Evolutionary conservation across 2,113 vertebrate species (phyloP).

Genomic region (Bubo bubo): DNA sequence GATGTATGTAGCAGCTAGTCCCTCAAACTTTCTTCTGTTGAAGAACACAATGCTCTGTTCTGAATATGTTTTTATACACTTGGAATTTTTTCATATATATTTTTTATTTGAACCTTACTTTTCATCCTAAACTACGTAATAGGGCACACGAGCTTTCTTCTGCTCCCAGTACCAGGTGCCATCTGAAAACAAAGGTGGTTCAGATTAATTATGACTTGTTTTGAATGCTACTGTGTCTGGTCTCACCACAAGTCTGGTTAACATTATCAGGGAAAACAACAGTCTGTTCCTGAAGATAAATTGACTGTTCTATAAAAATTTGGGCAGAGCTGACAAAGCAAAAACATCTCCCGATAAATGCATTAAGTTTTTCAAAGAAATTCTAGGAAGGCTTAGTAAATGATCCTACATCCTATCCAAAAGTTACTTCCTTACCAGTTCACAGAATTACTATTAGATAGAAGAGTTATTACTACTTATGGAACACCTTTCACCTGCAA

Average conservation of each 20-base stretch:
- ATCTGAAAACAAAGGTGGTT: not conserved
- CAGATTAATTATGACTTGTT: not conserved
- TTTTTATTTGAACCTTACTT: not conserved
- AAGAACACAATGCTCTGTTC: not conserved
- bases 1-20: not conserved
- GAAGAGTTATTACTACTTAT: not conserved
- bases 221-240: slow-evolving; percentile 36
- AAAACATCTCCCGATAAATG: not conserved
- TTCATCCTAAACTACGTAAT: not conserved
- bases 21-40: not conserved
- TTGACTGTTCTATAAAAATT: not conserved
- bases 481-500: not conserved
- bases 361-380: not conserved
- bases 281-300: slow-evolving; percentile 33
- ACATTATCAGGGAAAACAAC: slow-evolving; percentile 23
- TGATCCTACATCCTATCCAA: not conserved
- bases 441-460: not conserved
- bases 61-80: not conserved
- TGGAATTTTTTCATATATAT: not conserved
- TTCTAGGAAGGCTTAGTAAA: not conserved
- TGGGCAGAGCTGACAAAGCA: not conserved
- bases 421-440: not conserved
- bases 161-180: not conserved
- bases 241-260: slow-evolving; percentile 30
- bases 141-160: not conserved